A percentile compares a stretch with the other conserved stretches of the same genome.
phyloP scores from a whole-genome alignment of 2,797 vertebrate genomes.

The Micromesistius poutassou region DNA sequence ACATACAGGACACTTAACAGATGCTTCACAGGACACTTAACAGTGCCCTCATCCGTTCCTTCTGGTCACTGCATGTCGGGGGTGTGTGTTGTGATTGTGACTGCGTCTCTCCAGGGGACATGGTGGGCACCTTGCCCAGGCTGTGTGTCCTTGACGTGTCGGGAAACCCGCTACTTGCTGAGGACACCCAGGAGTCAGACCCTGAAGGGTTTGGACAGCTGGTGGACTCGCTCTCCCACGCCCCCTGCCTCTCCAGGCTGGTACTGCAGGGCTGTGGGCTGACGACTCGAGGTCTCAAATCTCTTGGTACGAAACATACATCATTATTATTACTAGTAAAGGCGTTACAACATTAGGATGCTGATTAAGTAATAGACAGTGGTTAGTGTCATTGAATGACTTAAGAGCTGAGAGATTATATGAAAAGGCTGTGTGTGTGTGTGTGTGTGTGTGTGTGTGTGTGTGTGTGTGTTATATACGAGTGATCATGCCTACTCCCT shows the following conservation, averaged over 20 bases:
- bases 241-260: constrained; percentile 65
- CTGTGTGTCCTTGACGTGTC: constrained; percentile 81
- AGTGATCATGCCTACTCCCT: too few species aligned
- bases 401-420: too few species aligned
- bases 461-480: too few species aligned
- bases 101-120: constrained; percentile 58
- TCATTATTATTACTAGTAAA: background rate
- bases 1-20: too few species aligned
- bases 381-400: background rate
- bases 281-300: constrained; percentile 56
- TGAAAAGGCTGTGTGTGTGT: background rate
- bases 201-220: constrained; percentile 58
- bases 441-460: background rate
- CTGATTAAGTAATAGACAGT: background rate
- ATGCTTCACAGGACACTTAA: too few species aligned
- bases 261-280: constrained; percentile 79
- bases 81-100: background rate
- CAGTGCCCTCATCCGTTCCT: background rate
- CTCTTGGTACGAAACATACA: constrained; percentile 66
- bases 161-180: constrained; percentile 72
- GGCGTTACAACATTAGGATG: background rate
- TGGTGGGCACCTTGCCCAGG: constrained; percentile 54
- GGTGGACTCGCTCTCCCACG: constrained; percentile 64
- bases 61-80: background rate
- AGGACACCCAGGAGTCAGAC: constrained; percentile 1